A percentile compares a stretch with the other conserved stretches of the same genome.
These are phyloP conservation scores for Mystacides longicornis DNA, from an alignment of 2,888 invertebrate genomes.

Conservation along the genomic window DNA sequence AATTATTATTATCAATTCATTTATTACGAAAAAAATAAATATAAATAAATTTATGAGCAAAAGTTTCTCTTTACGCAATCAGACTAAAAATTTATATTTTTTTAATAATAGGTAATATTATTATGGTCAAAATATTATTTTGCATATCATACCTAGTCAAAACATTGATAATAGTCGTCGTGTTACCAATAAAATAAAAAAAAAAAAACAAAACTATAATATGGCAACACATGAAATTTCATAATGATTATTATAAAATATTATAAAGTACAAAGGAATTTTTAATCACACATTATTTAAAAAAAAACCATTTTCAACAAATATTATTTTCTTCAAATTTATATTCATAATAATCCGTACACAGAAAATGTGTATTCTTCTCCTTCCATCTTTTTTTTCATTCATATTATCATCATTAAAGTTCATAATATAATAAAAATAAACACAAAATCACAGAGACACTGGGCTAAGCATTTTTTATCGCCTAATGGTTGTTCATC, in stretches of 20 bases:
- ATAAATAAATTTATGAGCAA: not conserved
- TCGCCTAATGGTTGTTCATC: constrained; percentile 42
- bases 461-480: constrained; percentile 6
- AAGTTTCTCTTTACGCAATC: not conserved
- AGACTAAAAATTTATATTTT: not conserved
- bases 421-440: constrained; percentile 4
- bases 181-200: not conserved
- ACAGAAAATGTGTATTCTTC: not conserved
- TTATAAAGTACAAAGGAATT: not conserved
- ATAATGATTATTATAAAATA: not conserved
- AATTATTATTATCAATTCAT: not conserved
- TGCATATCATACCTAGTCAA: too few relatives aligned
- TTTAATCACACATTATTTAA: not conserved
- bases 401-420: not conserved
- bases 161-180: not conserved
- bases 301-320: not conserved
- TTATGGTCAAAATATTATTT: too few relatives aligned
- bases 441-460: constrained; percentile 26
- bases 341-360: not conserved
- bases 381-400: not conserved
- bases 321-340: not conserved
- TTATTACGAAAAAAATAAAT: not conserved
- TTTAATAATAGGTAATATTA: not conserved
- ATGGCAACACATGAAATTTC: not conserved
- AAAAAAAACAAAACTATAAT: not conserved